Evolutionary conservation across 2,888 invertebrate genomes (phyloP).

Genomic region (Drosophila maculinotata): DNA sequence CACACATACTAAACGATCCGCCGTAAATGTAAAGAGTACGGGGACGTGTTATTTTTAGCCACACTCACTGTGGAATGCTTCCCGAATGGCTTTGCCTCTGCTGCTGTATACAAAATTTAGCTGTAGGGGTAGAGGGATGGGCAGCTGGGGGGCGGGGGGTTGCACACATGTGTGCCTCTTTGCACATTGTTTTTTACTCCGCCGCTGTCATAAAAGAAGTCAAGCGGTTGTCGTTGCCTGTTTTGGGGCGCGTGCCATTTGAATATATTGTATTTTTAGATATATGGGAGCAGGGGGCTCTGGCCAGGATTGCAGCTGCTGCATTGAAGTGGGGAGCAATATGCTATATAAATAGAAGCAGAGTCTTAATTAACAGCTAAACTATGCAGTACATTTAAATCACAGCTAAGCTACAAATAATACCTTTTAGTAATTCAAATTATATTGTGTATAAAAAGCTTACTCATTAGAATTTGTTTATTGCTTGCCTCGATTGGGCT

Average conservation of each 20-base stretch:
- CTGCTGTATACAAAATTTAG: constrained; percentile 34
- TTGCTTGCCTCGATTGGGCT: too few relatives aligned
- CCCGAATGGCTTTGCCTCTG: constrained; percentile 53
- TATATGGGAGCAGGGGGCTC: constrained; percentile 12
- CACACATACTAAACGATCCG: constrained; percentile 45
- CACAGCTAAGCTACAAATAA: too few relatives aligned
- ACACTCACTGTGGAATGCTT: constrained; percentile 69
- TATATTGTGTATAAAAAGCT: too few relatives aligned
- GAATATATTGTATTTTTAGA: constrained; percentile 46
- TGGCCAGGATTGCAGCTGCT: constrained; percentile 35
- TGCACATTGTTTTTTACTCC: constrained; percentile 25
- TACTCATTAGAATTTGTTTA: too few relatives aligned
- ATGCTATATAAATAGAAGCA: constrained; percentile 21
- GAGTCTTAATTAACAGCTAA: constrained; percentile 6
- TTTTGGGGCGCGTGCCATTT: constrained; percentile 57
- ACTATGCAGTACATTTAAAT: background rate
- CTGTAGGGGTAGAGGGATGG: background rate
- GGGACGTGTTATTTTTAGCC: constrained; percentile 65
- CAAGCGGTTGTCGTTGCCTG: constrained; percentile 18
- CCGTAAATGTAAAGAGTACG: constrained; percentile 71
- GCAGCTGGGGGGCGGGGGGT: background rate
- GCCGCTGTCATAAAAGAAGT: constrained; percentile 55
- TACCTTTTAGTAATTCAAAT: too few relatives aligned
- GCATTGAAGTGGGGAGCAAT: constrained; percentile 1
- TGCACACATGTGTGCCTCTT: constrained; percentile 21